These are phyloP conservation scores for Drosophila mojavensis DNA, from an alignment of 1,140 invertebrate species.

Conservation along the genomic window DNA sequence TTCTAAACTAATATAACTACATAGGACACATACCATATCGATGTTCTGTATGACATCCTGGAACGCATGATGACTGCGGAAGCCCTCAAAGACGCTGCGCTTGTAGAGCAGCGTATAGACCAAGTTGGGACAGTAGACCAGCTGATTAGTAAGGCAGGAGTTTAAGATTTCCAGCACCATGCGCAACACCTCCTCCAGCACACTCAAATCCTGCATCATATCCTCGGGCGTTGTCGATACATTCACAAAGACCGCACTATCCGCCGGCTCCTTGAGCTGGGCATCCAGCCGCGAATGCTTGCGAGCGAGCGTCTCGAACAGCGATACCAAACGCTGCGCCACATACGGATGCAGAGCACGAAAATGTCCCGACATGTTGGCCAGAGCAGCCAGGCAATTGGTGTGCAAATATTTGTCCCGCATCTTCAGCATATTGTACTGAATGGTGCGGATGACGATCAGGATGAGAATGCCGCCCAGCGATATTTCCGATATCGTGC, in stretches of 20 bases:
- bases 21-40: constrained; percentile 89
- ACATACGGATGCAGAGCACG: constrained; percentile 97
- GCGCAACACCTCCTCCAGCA: constrained; percentile 98
- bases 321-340: constrained; percentile 94
- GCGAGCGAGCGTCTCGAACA: constrained; percentile 95
- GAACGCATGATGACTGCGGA: constrained; percentile 94
- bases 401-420: constrained; percentile 98
- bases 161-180: constrained; percentile 99
- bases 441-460: constrained; percentile 97
- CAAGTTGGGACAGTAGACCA: constrained; percentile 96
- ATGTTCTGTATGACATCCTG: constrained; percentile 99
- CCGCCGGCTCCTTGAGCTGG: constrained; percentile 79
- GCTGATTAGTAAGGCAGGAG: constrained; percentile 94
- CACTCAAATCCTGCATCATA: constrained; percentile 93
- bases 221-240: constrained; percentile 81
- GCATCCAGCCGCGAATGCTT: constrained; percentile 88
- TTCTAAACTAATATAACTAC: neutral
- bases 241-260: constrained; percentile 75
- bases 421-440: constrained; percentile 99
- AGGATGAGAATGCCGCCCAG: constrained; percentile 97
- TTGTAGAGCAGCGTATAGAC: constrained; percentile 98
- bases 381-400: constrained; percentile 98
- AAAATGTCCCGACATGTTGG: constrained; percentile 99
- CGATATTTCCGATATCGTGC: constrained; percentile 95
- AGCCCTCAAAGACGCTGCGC: constrained; percentile 94